Evolutionary conservation across 1,140 invertebrate species (phyloP), one percentile per base, ranked within the genome.

Genomic region (Bombus breviceps): DNA sequence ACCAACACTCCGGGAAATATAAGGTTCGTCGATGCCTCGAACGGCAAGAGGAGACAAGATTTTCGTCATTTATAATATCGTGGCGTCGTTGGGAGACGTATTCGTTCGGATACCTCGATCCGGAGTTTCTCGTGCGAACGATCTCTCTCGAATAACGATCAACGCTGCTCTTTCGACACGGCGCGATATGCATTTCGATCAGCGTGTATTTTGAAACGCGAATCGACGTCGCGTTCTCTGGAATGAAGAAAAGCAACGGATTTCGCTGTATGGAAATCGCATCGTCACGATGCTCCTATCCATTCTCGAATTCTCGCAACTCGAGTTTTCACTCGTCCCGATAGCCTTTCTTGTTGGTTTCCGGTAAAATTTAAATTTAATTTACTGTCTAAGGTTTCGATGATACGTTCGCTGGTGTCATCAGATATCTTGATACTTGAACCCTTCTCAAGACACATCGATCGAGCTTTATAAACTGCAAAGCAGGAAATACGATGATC

Each of bases 1-100:
- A 69, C 77, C n/a, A 53, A 71, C 77, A 62, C 62, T n/a, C 10
- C n/a, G 68, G 28, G 22, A 81, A 85, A 77, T 57, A 77, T 43
- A 68, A 37, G 15, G 32, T 4, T 28, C 5, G 9, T 12, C 12
- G n/a, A 22, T 37, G 15, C 2, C 9, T 1, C 18, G 59, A 34
- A 37, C 15, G 3, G 22, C 10, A 25, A 6, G 39, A 18, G 25
- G 39, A n/a, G 39, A n/a, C 25, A 43, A 3, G 10, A 22, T 13
- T 28, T 39, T 28, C 41, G 39, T 13, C 25, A 22, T 47, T 39
- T 71, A 74, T 74, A 82, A 82, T 47, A 53, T 18, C 10, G n/a
- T 1, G n/a, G 39, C 9, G 18, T 34, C 3, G 15, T 32, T 37
- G 9, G 34, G 10, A 5, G 25, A 69, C 22, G 68, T 39, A 25